Evolutionary conservation across 1,140 invertebrate genomes (phyloP).

Genomic region (Halotydeus destructor): DNA sequence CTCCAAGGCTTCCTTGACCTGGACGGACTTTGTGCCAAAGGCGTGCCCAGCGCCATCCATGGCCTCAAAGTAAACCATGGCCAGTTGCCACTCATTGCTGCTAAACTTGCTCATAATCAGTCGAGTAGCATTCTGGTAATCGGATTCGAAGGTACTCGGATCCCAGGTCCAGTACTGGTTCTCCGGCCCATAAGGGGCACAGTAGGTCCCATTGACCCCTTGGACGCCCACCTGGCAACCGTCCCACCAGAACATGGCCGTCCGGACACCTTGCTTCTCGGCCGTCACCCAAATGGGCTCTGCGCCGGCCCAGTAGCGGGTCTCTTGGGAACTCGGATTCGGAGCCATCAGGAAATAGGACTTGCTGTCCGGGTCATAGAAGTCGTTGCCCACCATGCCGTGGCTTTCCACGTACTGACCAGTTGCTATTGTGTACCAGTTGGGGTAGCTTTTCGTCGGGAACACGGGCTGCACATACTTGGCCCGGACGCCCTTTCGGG

Average conservation of each 20-base stretch:
- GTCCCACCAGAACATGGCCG: slow-evolving; percentile 18
- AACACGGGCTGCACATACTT: slow-evolving; percentile 14
- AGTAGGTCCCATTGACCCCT: slow-evolving; percentile 8
- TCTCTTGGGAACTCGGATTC: slow-evolving; percentile 14
- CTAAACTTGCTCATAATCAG: slow-evolving; percentile 14
- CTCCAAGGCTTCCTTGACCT: slow-evolving; percentile 18
- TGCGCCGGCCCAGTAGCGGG: slow-evolving; percentile 17
- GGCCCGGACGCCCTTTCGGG: slow-evolving; percentile 11
- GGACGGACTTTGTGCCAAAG: slow-evolving; percentile 21
- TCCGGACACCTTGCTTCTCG: slow-evolving; percentile 13
- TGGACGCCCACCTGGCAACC: slow-evolving; percentile 16
- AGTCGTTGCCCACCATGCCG: slow-evolving; percentile 16
- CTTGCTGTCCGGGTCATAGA: slow-evolving; percentile 13
- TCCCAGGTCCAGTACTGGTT: too few relatives aligned
- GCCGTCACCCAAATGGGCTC: slow-evolving; percentile 18
- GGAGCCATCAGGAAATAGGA: slow-evolving; percentile 16
- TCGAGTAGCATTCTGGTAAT: too few relatives aligned
- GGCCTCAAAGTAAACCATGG: slow-evolving; percentile 17
- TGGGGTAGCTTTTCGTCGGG: slow-evolving; percentile 15
- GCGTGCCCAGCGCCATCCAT: slow-evolving; percentile 21
- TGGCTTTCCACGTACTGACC: slow-evolving; percentile 17
- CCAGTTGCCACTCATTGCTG: slow-evolving; percentile 13
- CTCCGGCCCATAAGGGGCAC: too few relatives aligned
- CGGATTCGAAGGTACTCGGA: too few relatives aligned
- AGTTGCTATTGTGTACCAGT: slow-evolving; percentile 13